Evolutionary conservation across 1,140 invertebrate genomes (phyloP), one percentile per base, ranked within the genome.

Genomic region (Campoletis sonorensis): DNA sequence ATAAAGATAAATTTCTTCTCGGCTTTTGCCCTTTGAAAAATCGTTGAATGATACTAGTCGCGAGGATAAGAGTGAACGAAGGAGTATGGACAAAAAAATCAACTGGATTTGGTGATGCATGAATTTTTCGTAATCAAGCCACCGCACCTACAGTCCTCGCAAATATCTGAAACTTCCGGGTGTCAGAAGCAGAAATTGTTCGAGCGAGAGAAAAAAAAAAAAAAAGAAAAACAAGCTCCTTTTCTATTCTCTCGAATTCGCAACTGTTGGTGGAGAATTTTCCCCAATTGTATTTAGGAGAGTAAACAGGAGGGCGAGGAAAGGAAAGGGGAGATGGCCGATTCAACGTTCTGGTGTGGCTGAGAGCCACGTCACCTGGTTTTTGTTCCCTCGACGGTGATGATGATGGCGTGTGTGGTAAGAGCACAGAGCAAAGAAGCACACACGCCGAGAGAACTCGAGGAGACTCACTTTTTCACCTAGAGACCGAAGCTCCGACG

Each of bases 301-400:
- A 33, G 27, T 15, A 33, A 70, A 30, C 30, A 70, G n/a, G 30
- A 70, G 30, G 67, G 30, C 13, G 67, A 70, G 30, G 18, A 18
- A 70, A 13, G 49, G 70, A 72, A 30, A 40, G 11, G 33, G 26
- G 68, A 37, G 64, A 68, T 58, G 68, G 15, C 0, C 15, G 33
- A 72, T 72, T 26, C 70, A 49, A 72, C 70, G 70, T 45, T 21
- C n/a, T 21, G 70, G 26, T 26, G 72, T 54, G 72, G 72, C 72
- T 75, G 72, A 75, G 72, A 75, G 72, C 72, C 72, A 30, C 72
- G 72, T 75, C 72, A 75, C 72, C 72, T 70, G 67, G 37, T 80
- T 73, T 72, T 72, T 80, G 40, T 49, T 61, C 67, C 64, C 33
- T 71, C 10, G 15, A 75, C 45, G 54, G 49, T 21, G 73, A 72